phyloP scores from a whole-genome alignment of 37 sponge, comb jelly and placozoan genomes.

The Eunapius fragilis region DNA sequence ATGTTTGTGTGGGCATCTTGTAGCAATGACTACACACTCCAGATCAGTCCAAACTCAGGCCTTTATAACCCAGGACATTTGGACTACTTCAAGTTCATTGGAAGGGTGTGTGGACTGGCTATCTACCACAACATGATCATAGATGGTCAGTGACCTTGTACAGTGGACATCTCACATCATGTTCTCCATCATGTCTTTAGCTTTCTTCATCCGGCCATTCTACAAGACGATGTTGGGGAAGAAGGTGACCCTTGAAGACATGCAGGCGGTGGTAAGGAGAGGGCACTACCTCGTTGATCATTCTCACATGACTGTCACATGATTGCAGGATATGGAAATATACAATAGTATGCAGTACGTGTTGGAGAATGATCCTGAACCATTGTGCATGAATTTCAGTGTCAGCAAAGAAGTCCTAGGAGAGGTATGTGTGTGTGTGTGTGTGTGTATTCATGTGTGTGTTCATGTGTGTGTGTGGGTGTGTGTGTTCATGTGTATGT shows the following conservation, averaged over 20 bases:
- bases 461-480: not conserved
- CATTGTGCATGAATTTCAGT: slow-evolving; percentile 85
- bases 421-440: slow-evolving; percentile 56
- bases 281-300: no score
- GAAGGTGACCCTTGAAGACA: slow-evolving; percentile 79
- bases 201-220: slow-evolving; percentile 97
- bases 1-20: not conserved
- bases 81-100: slow-evolving; percentile 91
- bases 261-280: slow-evolving; percentile 94
- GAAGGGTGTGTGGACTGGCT: slow-evolving; percentile 95
- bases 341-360: slow-evolving; percentile 94
- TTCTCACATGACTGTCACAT: not conserved
- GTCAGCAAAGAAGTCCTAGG: slow-evolving; percentile 88
- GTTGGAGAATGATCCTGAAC: slow-evolving; percentile 95
- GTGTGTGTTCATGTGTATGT: not conserved
- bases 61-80: slow-evolving; percentile 86
- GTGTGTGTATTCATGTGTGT: not conserved
- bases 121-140: slow-evolving; percentile 96
- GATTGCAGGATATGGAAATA: slow-evolving; percentile 73
- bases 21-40: slow-evolving; percentile 99
- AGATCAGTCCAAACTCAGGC: slow-evolving; percentile 97
- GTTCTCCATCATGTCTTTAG: no score
- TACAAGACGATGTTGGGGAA: slow-evolving; percentile 94
- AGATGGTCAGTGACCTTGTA: no score
- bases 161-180: no score